Percentiles rank a stretch among this genome's conserved stretches.
phyloP scores from a whole-genome alignment of 2,888 invertebrate species.

The Sesamia inferens region DNA sequence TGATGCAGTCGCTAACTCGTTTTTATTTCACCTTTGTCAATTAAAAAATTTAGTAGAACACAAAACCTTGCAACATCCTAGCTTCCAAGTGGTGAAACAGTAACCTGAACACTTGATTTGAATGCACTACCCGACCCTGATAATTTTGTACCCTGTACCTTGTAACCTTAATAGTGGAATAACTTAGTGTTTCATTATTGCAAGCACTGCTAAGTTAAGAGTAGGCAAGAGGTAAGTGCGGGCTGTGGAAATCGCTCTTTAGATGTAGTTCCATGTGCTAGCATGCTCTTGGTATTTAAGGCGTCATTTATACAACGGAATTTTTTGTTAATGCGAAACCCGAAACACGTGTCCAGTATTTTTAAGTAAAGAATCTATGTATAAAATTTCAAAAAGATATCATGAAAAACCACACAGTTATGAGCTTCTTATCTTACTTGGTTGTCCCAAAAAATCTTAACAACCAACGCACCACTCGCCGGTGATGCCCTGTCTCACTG shows the following conservation, averaged over 20 bases:
- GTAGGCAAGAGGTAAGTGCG: slow-evolving; percentile 85
- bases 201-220: slow-evolving; percentile 85
- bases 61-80: slow-evolving; percentile 31
- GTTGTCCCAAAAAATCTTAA: too few relatives aligned
- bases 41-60: slow-evolving; percentile 15
- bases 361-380: too few relatives aligned
- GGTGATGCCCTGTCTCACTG: too few relatives aligned
- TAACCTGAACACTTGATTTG: slow-evolving; percentile 32
- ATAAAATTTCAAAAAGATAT: too few relatives aligned
- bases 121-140: slow-evolving; percentile 49
- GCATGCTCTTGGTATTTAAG: slow-evolving; percentile 59
- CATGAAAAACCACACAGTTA: too few relatives aligned
- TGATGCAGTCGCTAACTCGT: slow-evolving; percentile 15
- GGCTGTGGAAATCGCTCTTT: slow-evolving; percentile 56
- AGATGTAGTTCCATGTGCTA: slow-evolving; percentile 67
- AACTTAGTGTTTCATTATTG: slow-evolving; percentile 79
- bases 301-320: slow-evolving; percentile 22
- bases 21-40: slow-evolving; percentile 15
- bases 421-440: too few relatives aligned
- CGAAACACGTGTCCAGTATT: too few relatives aligned
- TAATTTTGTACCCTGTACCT: slow-evolving; percentile 55
- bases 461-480: too few relatives aligned
- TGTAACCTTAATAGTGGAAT: slow-evolving; percentile 59
- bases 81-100: slow-evolving; percentile 55
- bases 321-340: too few relatives aligned